A percentile compares a stretch with the other conserved stretches of the same genome.
phyloP scores from a whole-genome alignment of 2,113 vertebrate species.

The Corythaeola cristata region DNA sequence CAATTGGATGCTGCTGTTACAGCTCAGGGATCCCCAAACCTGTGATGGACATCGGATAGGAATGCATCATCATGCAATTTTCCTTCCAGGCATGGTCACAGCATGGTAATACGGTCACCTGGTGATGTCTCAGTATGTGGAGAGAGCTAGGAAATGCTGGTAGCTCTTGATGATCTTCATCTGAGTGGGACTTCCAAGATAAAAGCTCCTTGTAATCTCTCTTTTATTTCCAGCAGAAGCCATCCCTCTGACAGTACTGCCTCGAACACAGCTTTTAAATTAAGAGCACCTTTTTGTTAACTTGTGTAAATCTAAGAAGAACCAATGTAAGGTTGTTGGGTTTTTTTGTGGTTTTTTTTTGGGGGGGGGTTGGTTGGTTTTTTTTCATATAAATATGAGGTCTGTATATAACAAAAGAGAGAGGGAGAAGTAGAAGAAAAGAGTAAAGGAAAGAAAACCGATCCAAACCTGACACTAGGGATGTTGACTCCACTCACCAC shows the following conservation, averaged over 20 bases:
- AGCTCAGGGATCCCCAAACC: background rate
- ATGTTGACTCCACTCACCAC: background rate
- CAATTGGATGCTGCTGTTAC: background rate
- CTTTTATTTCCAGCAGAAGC: background rate
- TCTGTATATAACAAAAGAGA: background rate
- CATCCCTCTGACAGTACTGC: background rate
- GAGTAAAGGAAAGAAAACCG: background rate
- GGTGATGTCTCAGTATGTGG: background rate
- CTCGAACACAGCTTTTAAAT: background rate
- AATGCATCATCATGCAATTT: background rate
- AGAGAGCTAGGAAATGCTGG: background rate
- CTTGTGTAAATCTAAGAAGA: background rate
- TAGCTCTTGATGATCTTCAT: background rate
- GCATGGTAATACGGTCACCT: background rate
- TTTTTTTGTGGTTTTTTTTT: too few species aligned
- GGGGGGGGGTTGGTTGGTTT: too few species aligned
- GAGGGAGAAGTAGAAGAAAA: background rate
- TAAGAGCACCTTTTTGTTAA: background rate
- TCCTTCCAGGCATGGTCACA: background rate
- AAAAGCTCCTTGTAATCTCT: background rate
- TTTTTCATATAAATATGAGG: background rate
- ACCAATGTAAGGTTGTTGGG: background rate
- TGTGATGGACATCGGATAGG: background rate
- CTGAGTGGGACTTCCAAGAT: background rate
- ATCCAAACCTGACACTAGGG: background rate